Evolutionary conservation across 2,888 invertebrate genomes (phyloP), one percentile per base, ranked within the genome.

Genomic region (Allacma fusca): DNA sequence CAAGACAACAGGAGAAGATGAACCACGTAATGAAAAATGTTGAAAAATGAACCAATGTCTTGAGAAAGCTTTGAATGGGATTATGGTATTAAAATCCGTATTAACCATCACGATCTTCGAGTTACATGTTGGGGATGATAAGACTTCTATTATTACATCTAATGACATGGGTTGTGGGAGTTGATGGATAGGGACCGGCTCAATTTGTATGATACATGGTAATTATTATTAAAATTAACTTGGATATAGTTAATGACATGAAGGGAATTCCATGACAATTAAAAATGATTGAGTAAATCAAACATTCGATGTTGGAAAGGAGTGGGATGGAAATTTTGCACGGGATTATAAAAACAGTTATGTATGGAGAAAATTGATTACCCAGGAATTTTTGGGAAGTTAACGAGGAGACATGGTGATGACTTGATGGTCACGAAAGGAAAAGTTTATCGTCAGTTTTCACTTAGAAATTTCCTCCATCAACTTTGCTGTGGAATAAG

Each of bases 381-480:
- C 64, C 64, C 43, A 29, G 9, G 50, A 72, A 59, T 2, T 13
- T 59, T 26, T 59, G 24, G 23, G 26, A 65, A 64, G 40, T 64
- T 64, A 64, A 59, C 26, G 23, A 28, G 62, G 19, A 64, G 26
- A 43, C 64, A 62, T 74, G 73, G 43, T 23, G 34, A 28, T 40
- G 19, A 28, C 28, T 16, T 13, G 26, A 24, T 19, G 34, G 40
- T 44, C 16, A 57, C 12, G n/a, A 28, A 62, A 40, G 28, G 73
- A 73, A 73, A 73, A 73, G 73, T 73, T 73, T 43, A 64, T 72
- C 59, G 59, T 29, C 24, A 23, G 50, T 2, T 64, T 40, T 43
- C 26, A 26, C 65, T 74, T 74, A 12, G 64, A 64, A 62, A 59
- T 62, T 50, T 21, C 62, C n/a, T 74, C 64, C 65, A 65, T 74